Conservation (phyloP, 2,888 invertebrate species). For the Netelia fuscicornis region DNA sequence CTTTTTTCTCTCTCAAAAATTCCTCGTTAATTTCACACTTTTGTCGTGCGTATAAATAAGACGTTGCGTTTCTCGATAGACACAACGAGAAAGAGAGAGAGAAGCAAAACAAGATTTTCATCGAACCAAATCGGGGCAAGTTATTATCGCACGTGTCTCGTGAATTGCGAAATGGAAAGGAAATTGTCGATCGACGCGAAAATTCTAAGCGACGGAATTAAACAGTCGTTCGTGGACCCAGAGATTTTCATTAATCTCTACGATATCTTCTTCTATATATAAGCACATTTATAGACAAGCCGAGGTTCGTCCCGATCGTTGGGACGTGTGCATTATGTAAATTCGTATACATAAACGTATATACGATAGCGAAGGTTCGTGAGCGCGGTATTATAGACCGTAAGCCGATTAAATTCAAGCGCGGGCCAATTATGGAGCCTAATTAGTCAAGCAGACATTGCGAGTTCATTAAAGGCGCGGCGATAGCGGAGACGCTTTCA, state of each 20-base stretch:
- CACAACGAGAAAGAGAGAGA: too few relatives aligned
- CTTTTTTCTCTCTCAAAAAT: constrained; percentile 5
- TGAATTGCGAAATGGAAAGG: neutral
- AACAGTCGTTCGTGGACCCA: neutral
- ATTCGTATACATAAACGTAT: neutral
- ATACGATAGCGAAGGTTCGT: constrained; percentile 31
- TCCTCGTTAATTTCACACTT: constrained; percentile 25
- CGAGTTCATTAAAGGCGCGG: constrained; percentile 56
- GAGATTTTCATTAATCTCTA: constrained; percentile 26
- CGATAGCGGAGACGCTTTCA: constrained; percentile 1
- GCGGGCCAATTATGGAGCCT: constrained; percentile 56
- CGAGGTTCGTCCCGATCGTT: constrained; percentile 27
- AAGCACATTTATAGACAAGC: neutral
- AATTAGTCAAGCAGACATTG: constrained; percentile 63
- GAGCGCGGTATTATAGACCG: constrained; percentile 36
- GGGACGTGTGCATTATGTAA: constrained; percentile 54
- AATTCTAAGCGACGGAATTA: neutral
- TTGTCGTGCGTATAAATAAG: neutral
- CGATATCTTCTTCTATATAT: neutral
- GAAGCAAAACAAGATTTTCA: too few relatives aligned
- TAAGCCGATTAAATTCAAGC: constrained; percentile 62
- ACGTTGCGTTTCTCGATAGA: too few relatives aligned
- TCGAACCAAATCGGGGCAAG: too few relatives aligned
- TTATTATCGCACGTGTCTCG: neutral
- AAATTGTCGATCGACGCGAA: neutral